A percentile compares a stretch with the other conserved stretches of the same genome.
Conservation (phyloP, 64 coral and sea anemone genomes). For the Platygyra sinensis region DNA sequence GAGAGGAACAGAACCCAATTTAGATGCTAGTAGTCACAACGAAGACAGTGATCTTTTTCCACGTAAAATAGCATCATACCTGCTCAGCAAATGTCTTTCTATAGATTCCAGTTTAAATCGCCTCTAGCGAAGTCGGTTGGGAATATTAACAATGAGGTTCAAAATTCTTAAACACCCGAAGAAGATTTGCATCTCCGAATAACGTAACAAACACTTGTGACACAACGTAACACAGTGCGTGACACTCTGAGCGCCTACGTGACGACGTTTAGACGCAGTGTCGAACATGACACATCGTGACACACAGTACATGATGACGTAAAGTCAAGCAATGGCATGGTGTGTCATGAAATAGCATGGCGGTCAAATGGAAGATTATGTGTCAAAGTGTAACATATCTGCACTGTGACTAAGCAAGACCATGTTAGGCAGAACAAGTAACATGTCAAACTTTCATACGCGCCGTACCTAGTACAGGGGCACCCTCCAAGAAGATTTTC, state of each 20-base stretch:
- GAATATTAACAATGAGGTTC: no score
- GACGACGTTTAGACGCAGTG: no score
- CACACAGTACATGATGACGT: neutral
- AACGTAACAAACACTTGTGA: no score
- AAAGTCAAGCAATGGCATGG: neutral
- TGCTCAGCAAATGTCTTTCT: no score
- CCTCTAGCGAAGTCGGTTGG: no score
- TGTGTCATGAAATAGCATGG: neutral
- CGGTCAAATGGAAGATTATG: no score
- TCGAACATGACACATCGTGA: neutral
- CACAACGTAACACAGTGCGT: neutral
- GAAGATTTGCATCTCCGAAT: no score
- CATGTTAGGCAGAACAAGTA: no score
- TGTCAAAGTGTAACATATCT: neutral
- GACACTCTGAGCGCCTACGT: neutral
- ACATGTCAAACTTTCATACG: neutral
- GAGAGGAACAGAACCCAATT: neutral
- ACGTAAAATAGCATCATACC: no score
- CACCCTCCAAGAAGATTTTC: constrained; percentile 83
- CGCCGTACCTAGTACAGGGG: constrained; percentile 65
- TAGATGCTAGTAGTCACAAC: neutral
- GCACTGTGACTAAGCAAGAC: no score
- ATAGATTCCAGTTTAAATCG: no score
- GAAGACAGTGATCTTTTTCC: neutral
- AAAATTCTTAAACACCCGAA: no score